Conservation (phyloP, 2,113 vertebrate species). For the Mobula birostris region DNA sequence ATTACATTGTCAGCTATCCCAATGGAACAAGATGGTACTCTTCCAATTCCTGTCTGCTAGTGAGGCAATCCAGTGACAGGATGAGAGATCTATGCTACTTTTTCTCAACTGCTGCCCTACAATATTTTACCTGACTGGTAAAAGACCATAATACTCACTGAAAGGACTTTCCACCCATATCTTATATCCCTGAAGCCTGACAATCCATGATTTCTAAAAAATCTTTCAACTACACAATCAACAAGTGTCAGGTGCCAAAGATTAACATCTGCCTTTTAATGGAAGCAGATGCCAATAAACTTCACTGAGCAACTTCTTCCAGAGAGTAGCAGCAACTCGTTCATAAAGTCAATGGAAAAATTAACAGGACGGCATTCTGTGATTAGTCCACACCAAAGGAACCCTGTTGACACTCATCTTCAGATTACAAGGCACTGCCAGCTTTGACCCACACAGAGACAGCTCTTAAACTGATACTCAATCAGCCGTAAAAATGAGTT, state of each 20-base stretch:
- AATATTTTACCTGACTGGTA: background rate
- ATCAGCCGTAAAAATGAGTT: background rate
- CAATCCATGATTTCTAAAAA: background rate
- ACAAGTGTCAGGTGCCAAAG: background rate
- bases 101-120: background rate
- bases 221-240: background rate
- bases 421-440: background rate
- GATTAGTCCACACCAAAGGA: background rate
- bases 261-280: slow-evolving; percentile 8
- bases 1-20: too few relatives aligned
- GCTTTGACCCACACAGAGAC: background rate
- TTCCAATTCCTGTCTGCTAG: too few relatives aligned
- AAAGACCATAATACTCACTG: background rate
- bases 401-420: slow-evolving; percentile 9
- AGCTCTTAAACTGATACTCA: slow-evolving; percentile 11
- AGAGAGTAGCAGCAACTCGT: too few relatives aligned
- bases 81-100: too few relatives aligned
- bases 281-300: background rate
- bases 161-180: background rate
- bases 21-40: too few relatives aligned
- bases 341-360: background rate
- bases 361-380: background rate
- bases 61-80: background rate
- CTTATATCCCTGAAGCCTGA: background rate
- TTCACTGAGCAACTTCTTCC: background rate